Conservation (phyloP, 2,888 invertebrate genomes). For the Thalpophila matura region DNA sequence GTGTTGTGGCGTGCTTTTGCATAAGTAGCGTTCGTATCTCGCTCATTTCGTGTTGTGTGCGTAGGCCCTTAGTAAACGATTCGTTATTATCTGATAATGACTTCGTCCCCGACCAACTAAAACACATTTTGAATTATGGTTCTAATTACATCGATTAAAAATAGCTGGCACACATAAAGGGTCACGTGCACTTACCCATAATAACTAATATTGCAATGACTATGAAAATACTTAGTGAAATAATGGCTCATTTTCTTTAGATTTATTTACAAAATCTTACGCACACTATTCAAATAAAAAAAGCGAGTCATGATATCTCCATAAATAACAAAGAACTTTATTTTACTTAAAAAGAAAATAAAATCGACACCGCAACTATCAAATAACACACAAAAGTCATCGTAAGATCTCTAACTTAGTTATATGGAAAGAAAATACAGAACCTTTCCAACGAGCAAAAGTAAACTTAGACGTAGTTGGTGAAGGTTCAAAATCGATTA, state of each 20-base stretch:
- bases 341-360: constrained; percentile 32
- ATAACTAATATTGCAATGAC: constrained; percentile 15
- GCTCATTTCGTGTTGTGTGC: constrained; percentile 78
- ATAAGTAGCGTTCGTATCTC: constrained; percentile 80
- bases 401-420: constrained; percentile 32
- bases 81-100: constrained; percentile 80
- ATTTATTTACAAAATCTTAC: constrained; percentile 9
- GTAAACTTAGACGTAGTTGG: not conserved
- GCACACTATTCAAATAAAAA: constrained; percentile 11
- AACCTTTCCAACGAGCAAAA: constrained; percentile 1
- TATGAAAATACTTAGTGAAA: constrained; percentile 9
- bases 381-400: constrained; percentile 44
- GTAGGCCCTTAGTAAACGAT: constrained; percentile 78
- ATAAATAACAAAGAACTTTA: constrained; percentile 20
- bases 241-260: constrained; percentile 3
- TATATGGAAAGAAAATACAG: constrained; percentile 23
- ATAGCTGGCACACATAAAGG: constrained; percentile 30
- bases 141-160: constrained; percentile 58
- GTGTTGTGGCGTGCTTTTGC: constrained; percentile 84
- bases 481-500: constrained; percentile 22
- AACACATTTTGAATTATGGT: constrained; percentile 55
- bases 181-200: constrained; percentile 15
- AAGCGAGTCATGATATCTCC: not conserved
- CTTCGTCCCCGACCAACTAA: constrained; percentile 60
- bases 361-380: constrained; percentile 31